These are phyloP conservation scores for Hyperopisus bebe DNA, from an alignment of 2,113 vertebrate genomes.

Conservation along the genomic window DNA sequence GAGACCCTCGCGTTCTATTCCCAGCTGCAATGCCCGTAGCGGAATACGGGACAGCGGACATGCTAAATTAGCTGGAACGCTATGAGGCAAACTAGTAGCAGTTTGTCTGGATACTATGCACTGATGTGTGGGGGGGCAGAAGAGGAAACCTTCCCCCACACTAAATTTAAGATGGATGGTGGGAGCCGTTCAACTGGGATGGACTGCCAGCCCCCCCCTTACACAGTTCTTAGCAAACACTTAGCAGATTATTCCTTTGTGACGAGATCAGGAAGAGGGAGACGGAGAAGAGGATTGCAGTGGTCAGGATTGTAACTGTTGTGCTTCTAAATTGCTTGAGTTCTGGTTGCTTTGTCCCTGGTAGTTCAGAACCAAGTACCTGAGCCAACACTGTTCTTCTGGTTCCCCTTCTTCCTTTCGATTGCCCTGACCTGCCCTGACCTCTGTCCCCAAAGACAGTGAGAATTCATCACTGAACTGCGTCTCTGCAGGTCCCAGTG, in stretches of 20 bases:
- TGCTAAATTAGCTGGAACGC: slow-evolving; percentile 67
- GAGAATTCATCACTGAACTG: background rate
- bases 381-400: background rate
- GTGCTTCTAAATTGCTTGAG: background rate
- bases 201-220: background rate
- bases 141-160: background rate
- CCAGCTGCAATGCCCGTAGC: slow-evolving; percentile 48
- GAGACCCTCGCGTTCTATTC: slow-evolving; percentile 26
- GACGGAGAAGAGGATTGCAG: background rate
- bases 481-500: background rate
- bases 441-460: background rate
- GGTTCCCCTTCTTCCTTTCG: background rate
- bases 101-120: slow-evolving; percentile 47
- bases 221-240: background rate
- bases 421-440: background rate
- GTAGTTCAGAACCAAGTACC: background rate
- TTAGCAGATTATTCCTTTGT: background rate
- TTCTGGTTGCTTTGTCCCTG: background rate
- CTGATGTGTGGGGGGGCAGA: background rate
- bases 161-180: background rate
- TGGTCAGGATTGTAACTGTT: background rate
- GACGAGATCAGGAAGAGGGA: background rate
- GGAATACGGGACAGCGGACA: slow-evolving; percentile 54
- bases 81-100: slow-evolving; percentile 65
- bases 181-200: background rate